These are phyloP conservation scores for Ceratina australensis DNA, from an alignment of 1,140 invertebrate genomes.

Conservation along the genomic window DNA sequence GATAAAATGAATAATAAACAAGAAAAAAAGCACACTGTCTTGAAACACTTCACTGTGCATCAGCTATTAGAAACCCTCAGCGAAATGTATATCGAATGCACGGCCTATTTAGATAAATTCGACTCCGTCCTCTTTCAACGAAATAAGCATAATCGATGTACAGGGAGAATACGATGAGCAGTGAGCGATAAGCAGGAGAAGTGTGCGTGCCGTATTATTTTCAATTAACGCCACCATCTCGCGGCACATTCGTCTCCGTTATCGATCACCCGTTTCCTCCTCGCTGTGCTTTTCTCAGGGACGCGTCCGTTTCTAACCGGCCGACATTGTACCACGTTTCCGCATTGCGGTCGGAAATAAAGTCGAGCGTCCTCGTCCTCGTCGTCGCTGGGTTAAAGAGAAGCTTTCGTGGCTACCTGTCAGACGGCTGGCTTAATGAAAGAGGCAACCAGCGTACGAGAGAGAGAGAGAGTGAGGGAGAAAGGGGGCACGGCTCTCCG, in stretches of 20 bases:
- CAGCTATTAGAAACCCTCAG: no score
- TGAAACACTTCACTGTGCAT: no score
- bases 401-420: constrained; percentile 57
- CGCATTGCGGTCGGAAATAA: constrained; percentile 46
- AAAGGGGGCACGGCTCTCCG: constrained; percentile 12
- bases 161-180: no score
- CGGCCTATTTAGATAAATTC: no score
- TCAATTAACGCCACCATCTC: background rate
- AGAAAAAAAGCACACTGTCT: no score
- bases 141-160: no score
- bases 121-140: no score
- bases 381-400: constrained; percentile 11
- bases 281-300: constrained; percentile 8
- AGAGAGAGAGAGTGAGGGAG: no score
- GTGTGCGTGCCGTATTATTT: background rate
- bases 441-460: background rate
- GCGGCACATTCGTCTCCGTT: background rate
- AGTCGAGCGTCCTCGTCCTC: constrained; percentile 15
- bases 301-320: background rate
- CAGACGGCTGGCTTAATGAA: constrained; percentile 60
- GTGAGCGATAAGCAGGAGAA: no score
- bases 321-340: constrained; percentile 20
- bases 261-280: constrained; percentile 28
- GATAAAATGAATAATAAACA: no score
- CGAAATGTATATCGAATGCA: no score